Percentiles rank a stretch among this genome's conserved stretches.
Evolutionary conservation across 2,888 invertebrate genomes (phyloP).

Genomic region (Heterodera filipjevi): DNA sequence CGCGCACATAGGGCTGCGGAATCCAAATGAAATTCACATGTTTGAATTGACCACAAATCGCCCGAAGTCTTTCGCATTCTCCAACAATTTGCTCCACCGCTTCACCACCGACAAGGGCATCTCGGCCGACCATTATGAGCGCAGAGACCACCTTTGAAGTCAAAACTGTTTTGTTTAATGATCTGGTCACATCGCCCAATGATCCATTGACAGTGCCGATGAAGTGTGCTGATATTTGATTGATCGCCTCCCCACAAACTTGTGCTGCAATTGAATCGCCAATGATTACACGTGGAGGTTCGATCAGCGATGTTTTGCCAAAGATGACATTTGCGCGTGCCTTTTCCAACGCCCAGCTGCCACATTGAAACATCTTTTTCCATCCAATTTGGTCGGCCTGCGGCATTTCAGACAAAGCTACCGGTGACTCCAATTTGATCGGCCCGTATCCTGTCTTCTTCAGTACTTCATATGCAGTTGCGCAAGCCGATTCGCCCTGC

Average conservation of each 20-base stretch:
- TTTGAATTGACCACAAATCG: too few species aligned
- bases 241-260: too few species aligned
- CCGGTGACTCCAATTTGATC: not conserved
- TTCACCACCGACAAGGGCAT: too few species aligned
- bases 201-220: too few species aligned
- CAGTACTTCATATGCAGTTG: not conserved
- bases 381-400: not conserved
- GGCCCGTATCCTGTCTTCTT: not conserved
- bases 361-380: not conserved
- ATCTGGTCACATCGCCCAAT: not conserved
- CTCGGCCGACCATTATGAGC: constrained; percentile 12
- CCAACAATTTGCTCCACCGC: too few species aligned
- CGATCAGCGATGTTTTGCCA: not conserved
- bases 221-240: too few species aligned
- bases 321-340: not conserved
- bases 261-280: constrained; percentile 12
- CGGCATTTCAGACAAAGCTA: not conserved
- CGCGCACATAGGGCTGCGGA: too few species aligned
- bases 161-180: not conserved
- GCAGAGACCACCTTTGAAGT: not conserved
- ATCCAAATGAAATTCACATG: too few species aligned
- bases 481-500: too few species aligned
- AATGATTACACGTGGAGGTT: not conserved
- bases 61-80: too few species aligned
- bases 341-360: not conserved